A percentile compares a stretch with the other conserved stretches of the same genome.
Evolutionary conservation across 2,888 invertebrate genomes (phyloP).

Genomic region (Dasypogon diadema): DNA sequence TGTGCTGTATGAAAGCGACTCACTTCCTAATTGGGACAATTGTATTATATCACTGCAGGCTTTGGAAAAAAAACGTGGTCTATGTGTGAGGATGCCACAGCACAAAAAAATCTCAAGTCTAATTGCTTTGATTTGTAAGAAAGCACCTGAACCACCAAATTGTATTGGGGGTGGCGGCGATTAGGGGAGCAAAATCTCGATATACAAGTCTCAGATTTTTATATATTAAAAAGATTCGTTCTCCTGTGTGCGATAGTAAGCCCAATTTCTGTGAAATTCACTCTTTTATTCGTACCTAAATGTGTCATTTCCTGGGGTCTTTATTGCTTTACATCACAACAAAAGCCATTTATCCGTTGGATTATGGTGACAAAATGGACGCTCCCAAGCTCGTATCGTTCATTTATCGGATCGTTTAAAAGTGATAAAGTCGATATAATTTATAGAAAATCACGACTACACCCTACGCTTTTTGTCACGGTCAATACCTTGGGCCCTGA

Average conservation of each 20-base stretch:
- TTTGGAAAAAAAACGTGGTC: constrained; percentile 20
- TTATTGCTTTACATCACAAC: neutral
- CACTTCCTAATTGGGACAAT: constrained; percentile 49
- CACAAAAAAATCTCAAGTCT: neutral
- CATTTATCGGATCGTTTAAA: constrained; percentile 18
- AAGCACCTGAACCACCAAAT: constrained; percentile 18
- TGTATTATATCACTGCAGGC: constrained; percentile 7
- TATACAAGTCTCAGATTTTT: neutral
- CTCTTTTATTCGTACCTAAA: neutral
- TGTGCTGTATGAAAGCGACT: constrained; percentile 23
- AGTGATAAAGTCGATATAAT: neutral
- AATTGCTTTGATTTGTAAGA: constrained; percentile 45
- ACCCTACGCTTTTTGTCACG: neutral
- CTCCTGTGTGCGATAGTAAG: neutral
- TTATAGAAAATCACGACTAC: neutral
- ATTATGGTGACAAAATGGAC: neutral
- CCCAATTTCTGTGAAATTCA: neutral
- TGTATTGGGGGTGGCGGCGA: neutral
- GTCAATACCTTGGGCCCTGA: neutral
- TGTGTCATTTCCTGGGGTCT: neutral
- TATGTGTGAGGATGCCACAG: constrained; percentile 14
- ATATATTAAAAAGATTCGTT: constrained; percentile 5
- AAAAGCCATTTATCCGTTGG: neutral
- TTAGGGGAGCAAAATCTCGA: neutral
- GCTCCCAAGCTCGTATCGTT: neutral